A percentile compares a stretch with the other conserved stretches of the same genome.
These are phyloP conservation scores for Ctenopoma multispine DNA, from an alignment of 2,797 vertebrate genomes.

Conservation along the genomic window DNA sequence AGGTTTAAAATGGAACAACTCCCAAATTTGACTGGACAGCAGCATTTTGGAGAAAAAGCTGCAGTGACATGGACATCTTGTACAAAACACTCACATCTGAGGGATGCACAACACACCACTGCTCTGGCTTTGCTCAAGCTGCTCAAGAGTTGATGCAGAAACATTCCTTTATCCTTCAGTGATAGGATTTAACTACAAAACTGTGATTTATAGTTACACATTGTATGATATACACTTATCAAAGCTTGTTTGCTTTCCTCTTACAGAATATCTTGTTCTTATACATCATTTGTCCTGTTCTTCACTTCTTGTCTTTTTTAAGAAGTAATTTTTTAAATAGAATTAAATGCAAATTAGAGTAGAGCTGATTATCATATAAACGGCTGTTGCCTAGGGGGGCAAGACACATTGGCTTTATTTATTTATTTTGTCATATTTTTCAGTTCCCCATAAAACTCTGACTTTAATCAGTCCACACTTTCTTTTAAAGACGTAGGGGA, in stretches of 20 bases:
- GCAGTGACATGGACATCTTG: neutral
- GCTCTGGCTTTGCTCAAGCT: constrained; percentile 1
- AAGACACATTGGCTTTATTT: constrained; percentile 75
- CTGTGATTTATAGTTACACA: neutral
- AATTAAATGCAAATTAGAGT: constrained; percentile 86
- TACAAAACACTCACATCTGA: neutral
- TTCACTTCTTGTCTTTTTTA: constrained; percentile 51
- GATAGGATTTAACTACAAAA: constrained; percentile 2
- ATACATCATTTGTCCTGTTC: constrained; percentile 48
- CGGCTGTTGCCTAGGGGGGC: constrained; percentile 75
- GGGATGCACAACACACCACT: neutral
- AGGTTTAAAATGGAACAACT: neutral
- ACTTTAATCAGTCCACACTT: constrained; percentile 78
- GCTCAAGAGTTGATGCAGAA: neutral
- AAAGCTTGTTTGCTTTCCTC: constrained; percentile 38
- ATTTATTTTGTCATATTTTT: constrained; percentile 80
- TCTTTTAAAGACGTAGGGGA: constrained; percentile 76
- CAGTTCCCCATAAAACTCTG: constrained; percentile 71
- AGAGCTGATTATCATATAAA: constrained; percentile 87
- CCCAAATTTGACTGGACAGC: constrained; percentile 3
- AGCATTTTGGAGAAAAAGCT: neutral
- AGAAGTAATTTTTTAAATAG: constrained; percentile 78
- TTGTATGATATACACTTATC: constrained; percentile 8
- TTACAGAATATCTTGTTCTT: constrained; percentile 46
- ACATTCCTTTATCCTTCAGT: neutral